A percentile compares a stretch with the other conserved stretches of the same genome.
Conservation (phyloP, 1,140 invertebrate species). For the Tribolium madens region DNA sequence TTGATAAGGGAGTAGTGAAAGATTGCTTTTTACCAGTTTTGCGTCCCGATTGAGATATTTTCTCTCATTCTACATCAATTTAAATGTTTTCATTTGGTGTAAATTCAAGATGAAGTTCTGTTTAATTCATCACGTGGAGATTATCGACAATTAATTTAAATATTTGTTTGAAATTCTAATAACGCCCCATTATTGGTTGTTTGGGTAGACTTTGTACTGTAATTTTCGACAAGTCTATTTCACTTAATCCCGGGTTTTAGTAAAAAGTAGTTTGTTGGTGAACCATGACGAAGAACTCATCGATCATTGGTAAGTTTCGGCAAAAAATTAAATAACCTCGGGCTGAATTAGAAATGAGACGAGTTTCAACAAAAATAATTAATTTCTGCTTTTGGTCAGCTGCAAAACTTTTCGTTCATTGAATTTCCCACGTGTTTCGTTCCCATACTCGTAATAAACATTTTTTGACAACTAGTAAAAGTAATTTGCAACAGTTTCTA, state of each 20-base stretch:
- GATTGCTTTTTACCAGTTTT: constrained; percentile 36
- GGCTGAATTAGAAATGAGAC: constrained; percentile 4
- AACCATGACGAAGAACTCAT: constrained; percentile 23
- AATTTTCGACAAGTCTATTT: constrained; percentile 7
- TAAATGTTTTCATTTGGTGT: constrained; percentile 28
- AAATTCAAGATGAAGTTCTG: constrained; percentile 8
- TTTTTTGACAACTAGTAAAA: constrained; percentile 1
- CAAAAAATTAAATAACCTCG: constrained; percentile 19
- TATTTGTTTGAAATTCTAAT: constrained; percentile 31
- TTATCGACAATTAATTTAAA: constrained; percentile 35
- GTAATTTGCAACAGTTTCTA: background rate
- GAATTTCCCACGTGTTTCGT: constrained; percentile 6
- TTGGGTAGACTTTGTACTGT: constrained; percentile 9
- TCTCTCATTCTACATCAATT: constrained; percentile 13
- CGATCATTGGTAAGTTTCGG: constrained; percentile 17
- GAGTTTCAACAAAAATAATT: constrained; percentile 14
- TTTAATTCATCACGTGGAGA: constrained; percentile 15
- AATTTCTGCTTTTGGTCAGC: constrained; percentile 17
- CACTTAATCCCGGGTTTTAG: background rate
- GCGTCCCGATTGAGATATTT: constrained; percentile 9
- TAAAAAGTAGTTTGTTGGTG: constrained; percentile 16
- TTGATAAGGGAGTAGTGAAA: constrained; percentile 35
- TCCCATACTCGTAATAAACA: background rate
- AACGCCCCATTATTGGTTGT: constrained; percentile 10
- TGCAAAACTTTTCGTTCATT: constrained; percentile 1